These are phyloP conservation scores for Druon quercuslanigerum DNA, from an alignment of 1,140 invertebrate species.

Conservation along the genomic window DNA sequence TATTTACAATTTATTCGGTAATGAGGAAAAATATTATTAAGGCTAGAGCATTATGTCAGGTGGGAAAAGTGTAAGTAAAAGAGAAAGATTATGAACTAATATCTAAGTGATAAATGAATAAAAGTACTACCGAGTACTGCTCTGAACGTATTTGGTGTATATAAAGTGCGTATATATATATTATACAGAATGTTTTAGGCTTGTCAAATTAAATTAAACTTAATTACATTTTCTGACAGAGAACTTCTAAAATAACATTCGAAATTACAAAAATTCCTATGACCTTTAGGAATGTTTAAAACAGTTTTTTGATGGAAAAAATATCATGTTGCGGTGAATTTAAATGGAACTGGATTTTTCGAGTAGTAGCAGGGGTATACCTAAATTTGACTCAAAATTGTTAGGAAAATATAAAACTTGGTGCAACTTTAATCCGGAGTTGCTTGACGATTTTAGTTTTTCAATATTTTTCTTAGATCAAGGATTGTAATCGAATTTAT, in stretches of 20 bases:
- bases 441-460: no score
- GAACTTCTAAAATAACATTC: not conserved
- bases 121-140: constrained; percentile 57
- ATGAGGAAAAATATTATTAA: constrained; percentile 60
- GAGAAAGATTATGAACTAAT: constrained; percentile 52
- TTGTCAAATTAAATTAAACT: constrained; percentile 34
- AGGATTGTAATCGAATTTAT: no score
- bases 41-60: constrained; percentile 54
- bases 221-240: not conserved
- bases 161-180: constrained; percentile 58
- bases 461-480: no score
- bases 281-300: not conserved
- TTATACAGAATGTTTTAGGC: constrained; percentile 65
- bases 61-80: constrained; percentile 62
- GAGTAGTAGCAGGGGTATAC: no score
- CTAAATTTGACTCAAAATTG: no score
- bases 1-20: constrained; percentile 65
- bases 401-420: no score
- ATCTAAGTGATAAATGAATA: constrained; percentile 63
- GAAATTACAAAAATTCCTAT: constrained; percentile 2
- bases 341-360: no score
- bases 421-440: no score
- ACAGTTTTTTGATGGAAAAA: not conserved
- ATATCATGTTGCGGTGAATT: not conserved
- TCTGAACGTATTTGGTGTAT: constrained; percentile 61